Base-by-base conservation (phyloP, 1,140 invertebrate genomes). In the Sycophaga agraensis region DNA sequence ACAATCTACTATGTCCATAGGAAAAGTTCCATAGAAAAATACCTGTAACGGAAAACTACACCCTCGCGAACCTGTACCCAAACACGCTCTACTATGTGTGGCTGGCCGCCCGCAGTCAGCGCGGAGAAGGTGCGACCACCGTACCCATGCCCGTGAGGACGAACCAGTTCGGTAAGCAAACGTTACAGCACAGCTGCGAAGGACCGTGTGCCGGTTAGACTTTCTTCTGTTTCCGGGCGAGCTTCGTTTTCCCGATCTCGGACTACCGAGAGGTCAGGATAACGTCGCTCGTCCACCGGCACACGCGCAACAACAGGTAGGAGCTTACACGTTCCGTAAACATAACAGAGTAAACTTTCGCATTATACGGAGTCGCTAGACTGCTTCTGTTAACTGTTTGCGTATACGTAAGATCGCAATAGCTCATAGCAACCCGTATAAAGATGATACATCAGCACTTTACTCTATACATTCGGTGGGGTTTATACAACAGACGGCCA, bases 131-230 rank as follows among this genome's bases (percentile, higher is more conserved):
- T 11, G 94, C 96, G 4, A 91, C 92, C 22, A 97, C 95, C 5
- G 91, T 94, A n/a, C 93, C 92, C 0, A 91, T 96, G 67, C 91
- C 93, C 57, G 92, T 96, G 45, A 87, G 92, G 79, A 98, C 96
- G 28, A 95, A 96, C 77, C 93, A 94, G 87, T 97, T 95, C 85
- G 92, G 96, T 98, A 93, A 92, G 93, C 85, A n/a, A n/a, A n/a
- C n/a, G n/a, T n/a, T n/a, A n/a, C n/a, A n/a, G n/a, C n/a, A n/a
- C n/a, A n/a, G n/a, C n/a, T n/a, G n/a, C n/a, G n/a, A n/a, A n/a
- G n/a, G n/a, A n/a, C n/a, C n/a, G n/a, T n/a, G n/a, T n/a, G n/a
- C n/a, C n/a, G n/a, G n/a, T n/a, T n/a, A n/a, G n/a, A n/a, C n/a
- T n/a, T n/a, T n/a, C n/a, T n/a, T n/a, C n/a, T n/a, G n/a, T n/a